Evolutionary conservation across 2,797 vertebrate species (phyloP).

Genomic region (Poeciliopsis turneri): DNA sequence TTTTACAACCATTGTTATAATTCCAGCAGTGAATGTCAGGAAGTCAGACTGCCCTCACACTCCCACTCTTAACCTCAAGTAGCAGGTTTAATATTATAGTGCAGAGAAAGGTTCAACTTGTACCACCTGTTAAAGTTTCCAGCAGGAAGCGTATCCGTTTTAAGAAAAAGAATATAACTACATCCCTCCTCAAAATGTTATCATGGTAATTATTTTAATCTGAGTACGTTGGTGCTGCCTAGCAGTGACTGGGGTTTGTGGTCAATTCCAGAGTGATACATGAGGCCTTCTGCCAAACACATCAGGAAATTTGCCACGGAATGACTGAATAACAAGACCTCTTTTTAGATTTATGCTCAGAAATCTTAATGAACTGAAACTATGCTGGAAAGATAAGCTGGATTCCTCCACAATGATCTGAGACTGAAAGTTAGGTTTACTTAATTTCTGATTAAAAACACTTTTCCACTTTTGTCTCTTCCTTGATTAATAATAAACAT

Average conservation of each 20-base stretch:
- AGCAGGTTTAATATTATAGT: neutral
- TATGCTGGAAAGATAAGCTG: neutral
- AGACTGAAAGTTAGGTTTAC: neutral
- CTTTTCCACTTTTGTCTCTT: neutral
- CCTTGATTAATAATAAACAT: neutral
- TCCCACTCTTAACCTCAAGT: neutral
- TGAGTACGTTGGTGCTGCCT: neutral
- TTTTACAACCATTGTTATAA: neutral
- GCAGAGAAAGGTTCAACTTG: neutral
- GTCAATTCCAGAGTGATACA: neutral
- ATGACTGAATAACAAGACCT: neutral
- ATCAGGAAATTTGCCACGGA: neutral
- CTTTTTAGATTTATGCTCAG: neutral
- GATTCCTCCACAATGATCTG: neutral
- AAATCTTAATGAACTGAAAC: neutral
- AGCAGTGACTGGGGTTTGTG: neutral
- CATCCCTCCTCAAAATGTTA: neutral
- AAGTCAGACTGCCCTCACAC: neutral
- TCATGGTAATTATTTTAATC: neutral
- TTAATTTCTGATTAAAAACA: neutral
- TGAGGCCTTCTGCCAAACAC: neutral
- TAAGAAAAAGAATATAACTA: neutral
- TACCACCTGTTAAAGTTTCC: neutral
- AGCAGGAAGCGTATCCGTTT: neutral
- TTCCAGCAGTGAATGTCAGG: neutral